These are phyloP conservation scores for Anneissia japonica DNA, from an alignment of 35 echinoderm and acorn worm genomes.

Conservation along the genomic window DNA sequence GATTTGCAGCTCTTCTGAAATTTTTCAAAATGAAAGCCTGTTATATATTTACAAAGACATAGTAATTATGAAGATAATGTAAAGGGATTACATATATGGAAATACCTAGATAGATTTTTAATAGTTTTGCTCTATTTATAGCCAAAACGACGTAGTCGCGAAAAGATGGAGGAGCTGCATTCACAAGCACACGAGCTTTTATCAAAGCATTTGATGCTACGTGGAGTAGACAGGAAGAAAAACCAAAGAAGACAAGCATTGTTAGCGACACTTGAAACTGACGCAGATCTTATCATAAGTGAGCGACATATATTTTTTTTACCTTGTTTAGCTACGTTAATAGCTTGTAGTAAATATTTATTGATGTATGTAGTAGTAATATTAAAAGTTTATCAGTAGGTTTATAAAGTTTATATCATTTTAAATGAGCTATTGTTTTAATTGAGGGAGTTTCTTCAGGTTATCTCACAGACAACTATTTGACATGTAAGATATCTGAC, in stretches of 20 bases:
- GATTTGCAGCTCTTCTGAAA: too few species aligned
- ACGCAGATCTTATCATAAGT: conserved; percentile 79
- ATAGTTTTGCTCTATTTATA: too few species aligned
- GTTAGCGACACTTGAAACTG: conserved; percentile 76
- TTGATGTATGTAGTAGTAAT: background rate
- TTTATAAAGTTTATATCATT: background rate
- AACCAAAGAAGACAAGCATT: conserved; percentile 87
- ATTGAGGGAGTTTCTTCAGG: background rate
- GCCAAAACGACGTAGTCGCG: conserved; percentile 52
- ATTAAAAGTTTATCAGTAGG: background rate
- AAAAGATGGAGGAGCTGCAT: conserved; percentile 66
- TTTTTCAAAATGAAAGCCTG: too few species aligned
- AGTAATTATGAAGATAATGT: too few species aligned
- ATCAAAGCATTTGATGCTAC: conserved; percentile 54
- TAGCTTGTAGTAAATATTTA: background rate
- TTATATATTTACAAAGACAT: too few species aligned
- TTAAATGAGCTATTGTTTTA: background rate
- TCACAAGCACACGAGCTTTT: conserved; percentile 66
- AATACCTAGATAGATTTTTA: too few species aligned
- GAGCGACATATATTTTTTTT: too few species aligned
- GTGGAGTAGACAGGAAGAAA: conserved; percentile 54
- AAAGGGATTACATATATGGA: too few species aligned
- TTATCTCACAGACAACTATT: background rate
- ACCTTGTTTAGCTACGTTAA: background rate
- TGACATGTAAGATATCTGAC: background rate